These are phyloP conservation scores for Falco rusticolus DNA, from an alignment of 2,797 vertebrate genomes.

Conservation along the genomic window DNA sequence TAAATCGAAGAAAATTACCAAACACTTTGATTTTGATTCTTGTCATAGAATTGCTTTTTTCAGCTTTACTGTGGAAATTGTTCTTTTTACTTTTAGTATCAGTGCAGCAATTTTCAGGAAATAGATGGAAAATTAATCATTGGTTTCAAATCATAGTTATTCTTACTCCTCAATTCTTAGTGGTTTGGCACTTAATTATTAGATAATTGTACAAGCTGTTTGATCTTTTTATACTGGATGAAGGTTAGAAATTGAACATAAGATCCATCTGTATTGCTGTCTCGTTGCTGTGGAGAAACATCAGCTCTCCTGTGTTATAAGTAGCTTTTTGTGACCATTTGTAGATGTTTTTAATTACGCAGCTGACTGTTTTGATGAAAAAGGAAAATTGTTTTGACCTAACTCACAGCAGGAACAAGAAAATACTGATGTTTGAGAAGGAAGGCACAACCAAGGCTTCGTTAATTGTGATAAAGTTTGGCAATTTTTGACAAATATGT, in stretches of 20 bases:
- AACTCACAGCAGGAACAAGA: neutral
- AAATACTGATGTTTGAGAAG: neutral
- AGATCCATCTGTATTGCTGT: neutral
- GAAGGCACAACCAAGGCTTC: neutral
- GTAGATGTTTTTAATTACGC: conserved; percentile 11
- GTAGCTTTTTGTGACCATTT: neutral
- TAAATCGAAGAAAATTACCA: neutral
- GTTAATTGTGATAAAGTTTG: neutral
- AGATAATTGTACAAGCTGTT: neutral
- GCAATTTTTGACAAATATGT: neutral
- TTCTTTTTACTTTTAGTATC: neutral
- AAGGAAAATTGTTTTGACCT: neutral
- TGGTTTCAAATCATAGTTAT: neutral
- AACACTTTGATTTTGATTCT: neutral
- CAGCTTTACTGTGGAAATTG: neutral
- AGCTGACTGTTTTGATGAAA: neutral
- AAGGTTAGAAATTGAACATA: neutral
- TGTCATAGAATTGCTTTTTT: neutral
- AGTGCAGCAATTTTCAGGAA: neutral
- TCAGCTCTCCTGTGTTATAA: neutral
- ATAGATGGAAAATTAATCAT: neutral
- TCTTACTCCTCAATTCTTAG: neutral
- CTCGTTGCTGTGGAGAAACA: neutral
- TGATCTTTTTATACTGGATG: neutral
- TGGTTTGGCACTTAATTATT: neutral